phyloP scores from a whole-genome alignment of 2,113 vertebrate genomes.

The Colaptes auratus region DNA sequence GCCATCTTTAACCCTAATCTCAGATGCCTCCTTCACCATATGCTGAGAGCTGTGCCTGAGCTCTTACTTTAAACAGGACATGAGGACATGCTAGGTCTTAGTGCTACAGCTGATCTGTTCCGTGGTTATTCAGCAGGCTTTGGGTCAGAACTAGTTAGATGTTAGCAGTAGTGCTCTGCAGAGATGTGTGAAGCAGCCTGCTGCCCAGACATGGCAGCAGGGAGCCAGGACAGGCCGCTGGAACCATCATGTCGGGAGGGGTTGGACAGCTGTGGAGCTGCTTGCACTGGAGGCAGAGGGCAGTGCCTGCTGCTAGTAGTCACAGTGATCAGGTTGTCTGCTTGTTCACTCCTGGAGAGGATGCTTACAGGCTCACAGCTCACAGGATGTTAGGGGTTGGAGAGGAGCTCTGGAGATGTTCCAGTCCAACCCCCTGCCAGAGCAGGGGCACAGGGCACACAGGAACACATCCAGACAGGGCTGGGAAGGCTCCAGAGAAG shows the following conservation, averaged over 20 bases:
- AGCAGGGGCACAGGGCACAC: too few species aligned
- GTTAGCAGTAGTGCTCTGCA: not conserved
- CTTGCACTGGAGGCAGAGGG: not conserved
- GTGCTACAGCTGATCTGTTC: not conserved
- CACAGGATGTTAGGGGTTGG: too few species aligned
- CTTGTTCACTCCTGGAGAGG: not conserved
- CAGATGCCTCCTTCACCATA: not conserved
- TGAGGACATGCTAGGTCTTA: not conserved
- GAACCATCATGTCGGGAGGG: not conserved
- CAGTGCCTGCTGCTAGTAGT: not conserved
- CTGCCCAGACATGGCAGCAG: not conserved
- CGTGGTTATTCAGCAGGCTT: not conserved
- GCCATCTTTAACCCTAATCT: not conserved
- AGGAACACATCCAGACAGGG: too few species aligned
- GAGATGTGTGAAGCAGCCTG: accelerated
- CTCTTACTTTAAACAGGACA: not conserved
- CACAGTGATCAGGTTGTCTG: not conserved
- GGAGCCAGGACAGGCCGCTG: not conserved
- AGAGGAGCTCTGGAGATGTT: too few species aligned
- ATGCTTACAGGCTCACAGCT: not conserved
- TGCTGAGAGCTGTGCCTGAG: not conserved
- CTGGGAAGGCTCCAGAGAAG: too few species aligned
- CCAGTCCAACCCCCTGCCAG: too few species aligned
- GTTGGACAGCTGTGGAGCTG: not conserved
- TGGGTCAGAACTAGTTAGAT: not conserved